phyloP scores from a whole-genome alignment of 2,888 invertebrate genomes.

The Alviniconcha strummeri region DNA sequence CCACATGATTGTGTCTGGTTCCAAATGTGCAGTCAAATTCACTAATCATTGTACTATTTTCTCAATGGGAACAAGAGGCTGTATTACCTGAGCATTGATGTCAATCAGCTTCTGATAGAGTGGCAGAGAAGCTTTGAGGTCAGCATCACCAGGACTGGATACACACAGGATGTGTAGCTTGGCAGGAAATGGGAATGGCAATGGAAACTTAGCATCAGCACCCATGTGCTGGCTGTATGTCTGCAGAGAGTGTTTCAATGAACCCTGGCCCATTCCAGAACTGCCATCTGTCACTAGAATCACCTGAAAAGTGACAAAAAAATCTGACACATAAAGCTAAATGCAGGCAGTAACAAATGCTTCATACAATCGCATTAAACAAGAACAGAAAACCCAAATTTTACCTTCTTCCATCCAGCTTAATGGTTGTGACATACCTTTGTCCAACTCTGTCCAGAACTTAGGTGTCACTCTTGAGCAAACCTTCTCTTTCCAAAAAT shows the following conservation, averaged over 20 bases:
- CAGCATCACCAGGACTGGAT: conserved; percentile 69
- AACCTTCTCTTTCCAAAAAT: too few relatives aligned
- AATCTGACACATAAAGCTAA: background rate
- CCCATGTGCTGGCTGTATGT: conserved; percentile 50
- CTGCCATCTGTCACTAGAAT: conserved; percentile 86
- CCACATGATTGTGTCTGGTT: too few relatives aligned
- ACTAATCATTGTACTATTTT: too few relatives aligned
- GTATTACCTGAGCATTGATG: conserved; percentile 77
- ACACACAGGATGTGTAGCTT: conserved; percentile 80
- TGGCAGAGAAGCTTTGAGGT: conserved; percentile 78
- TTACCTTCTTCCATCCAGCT: too few relatives aligned
- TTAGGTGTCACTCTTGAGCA: too few relatives aligned
- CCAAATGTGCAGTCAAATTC: too few relatives aligned
- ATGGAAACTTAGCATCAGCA: conserved; percentile 77
- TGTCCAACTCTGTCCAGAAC: too few relatives aligned
- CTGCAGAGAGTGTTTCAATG: conserved; percentile 78
- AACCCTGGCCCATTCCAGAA: conserved; percentile 81
- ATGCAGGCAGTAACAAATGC: background rate
- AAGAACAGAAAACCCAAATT: too few relatives aligned
- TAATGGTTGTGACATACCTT: too few relatives aligned
- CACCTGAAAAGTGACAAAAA: conserved; percentile 73
- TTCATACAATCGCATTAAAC: too few relatives aligned
- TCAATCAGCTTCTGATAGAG: conserved; percentile 88
- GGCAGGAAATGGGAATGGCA: conserved; percentile 87
- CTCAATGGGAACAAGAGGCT: too few relatives aligned